Conservation (phyloP, 2,888 invertebrate genomes). For the Clepsis dumicolana region DNA sequence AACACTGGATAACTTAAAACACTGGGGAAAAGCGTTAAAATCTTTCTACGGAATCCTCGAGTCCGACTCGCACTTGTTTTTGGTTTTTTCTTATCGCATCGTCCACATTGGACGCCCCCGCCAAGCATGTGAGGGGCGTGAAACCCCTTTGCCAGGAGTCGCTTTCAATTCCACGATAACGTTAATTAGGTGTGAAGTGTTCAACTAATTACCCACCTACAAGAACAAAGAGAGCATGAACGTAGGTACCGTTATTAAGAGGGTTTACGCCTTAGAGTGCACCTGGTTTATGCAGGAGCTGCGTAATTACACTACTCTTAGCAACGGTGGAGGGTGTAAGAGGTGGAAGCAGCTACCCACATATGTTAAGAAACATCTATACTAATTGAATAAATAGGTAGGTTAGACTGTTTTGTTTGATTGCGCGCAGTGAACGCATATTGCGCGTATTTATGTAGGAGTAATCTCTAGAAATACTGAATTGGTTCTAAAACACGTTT, state of each 20-base stretch:
- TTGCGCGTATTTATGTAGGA: too few species aligned
- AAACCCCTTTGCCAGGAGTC: constrained; percentile 46
- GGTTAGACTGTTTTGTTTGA: too few species aligned
- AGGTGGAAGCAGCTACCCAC: background rate
- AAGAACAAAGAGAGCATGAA: constrained; percentile 58
- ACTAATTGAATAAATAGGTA: too few species aligned
- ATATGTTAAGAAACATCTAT: too few species aligned
- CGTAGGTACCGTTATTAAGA: constrained; percentile 55
- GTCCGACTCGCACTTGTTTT: too few species aligned
- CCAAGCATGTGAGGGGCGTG: constrained; percentile 48
- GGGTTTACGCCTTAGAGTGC: constrained; percentile 53
- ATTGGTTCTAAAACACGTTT: too few species aligned
- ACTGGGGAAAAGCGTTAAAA: too few species aligned
- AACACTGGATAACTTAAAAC: too few species aligned
- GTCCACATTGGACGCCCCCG: constrained; percentile 49
- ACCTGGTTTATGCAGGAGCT: constrained; percentile 49
- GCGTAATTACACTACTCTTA: constrained; percentile 37
- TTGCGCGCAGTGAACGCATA: too few species aligned
- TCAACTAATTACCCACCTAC: constrained; percentile 60
- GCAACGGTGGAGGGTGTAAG: constrained; percentile 15
- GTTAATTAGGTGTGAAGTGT: constrained; percentile 68
- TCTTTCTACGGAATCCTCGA: too few species aligned
- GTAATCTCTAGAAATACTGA: too few species aligned
- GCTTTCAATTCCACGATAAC: constrained; percentile 64
- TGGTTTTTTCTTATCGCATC: background rate